Conservation (phyloP, 2,797 vertebrate genomes). For the Chelidonichthys spinosus region DNA sequence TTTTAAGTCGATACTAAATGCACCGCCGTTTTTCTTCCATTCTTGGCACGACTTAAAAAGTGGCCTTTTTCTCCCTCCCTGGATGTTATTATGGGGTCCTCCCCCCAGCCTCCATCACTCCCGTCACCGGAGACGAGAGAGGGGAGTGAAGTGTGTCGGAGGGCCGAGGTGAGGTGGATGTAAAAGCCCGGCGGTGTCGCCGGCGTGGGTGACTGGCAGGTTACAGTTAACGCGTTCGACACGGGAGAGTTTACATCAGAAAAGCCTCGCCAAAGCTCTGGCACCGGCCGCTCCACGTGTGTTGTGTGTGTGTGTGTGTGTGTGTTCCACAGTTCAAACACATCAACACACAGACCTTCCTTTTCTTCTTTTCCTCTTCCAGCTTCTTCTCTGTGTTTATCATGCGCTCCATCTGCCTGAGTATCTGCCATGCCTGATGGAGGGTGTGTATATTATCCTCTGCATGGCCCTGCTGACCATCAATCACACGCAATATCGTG, state of each 20-base stretch:
- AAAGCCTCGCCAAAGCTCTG: constrained; percentile 40
- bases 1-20: constrained; percentile 72
- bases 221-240: constrained; percentile 38
- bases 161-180: too few species aligned
- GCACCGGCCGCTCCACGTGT: constrained; percentile 41
- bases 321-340: constrained; percentile 59
- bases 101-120: constrained; percentile 78
- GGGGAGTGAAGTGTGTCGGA: constrained; percentile 9
- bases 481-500: constrained; percentile 51
- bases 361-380: constrained; percentile 70
- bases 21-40: constrained; percentile 75
- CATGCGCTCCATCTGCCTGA: constrained; percentile 62
- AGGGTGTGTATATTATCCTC: constrained; percentile 67
- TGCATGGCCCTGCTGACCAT: constrained; percentile 50
- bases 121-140: constrained; percentile 63
- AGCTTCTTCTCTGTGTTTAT: constrained; percentile 69
- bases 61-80: constrained; percentile 45
- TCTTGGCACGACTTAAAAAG: constrained; percentile 88
- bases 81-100: constrained; percentile 60
- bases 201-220: constrained; percentile 19
- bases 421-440: constrained; percentile 64
- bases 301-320: constrained; percentile 67
- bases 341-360: constrained; percentile 50
- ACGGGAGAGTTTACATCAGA: constrained; percentile 43
- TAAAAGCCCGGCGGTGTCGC: constrained; percentile 8